These are phyloP conservation scores for Gephyroberyx darwinii DNA, from an alignment of 2,797 vertebrate species.

Conservation along the genomic window DNA sequence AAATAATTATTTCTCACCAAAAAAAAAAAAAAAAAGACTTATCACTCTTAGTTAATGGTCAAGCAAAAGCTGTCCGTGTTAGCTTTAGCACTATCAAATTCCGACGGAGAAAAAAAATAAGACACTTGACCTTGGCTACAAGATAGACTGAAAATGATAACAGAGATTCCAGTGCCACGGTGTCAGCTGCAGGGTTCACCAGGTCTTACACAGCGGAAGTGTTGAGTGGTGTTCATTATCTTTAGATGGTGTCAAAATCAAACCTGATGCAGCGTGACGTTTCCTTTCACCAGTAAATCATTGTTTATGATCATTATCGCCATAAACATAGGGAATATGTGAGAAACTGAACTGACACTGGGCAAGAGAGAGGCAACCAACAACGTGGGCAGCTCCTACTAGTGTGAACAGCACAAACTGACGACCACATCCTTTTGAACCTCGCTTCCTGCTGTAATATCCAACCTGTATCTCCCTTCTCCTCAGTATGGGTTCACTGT, in stretches of 20 bases:
- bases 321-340: background rate
- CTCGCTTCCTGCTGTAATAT: background rate
- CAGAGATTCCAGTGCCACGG: background rate
- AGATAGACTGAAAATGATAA: conserved; percentile 33
- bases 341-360: background rate
- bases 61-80: background rate
- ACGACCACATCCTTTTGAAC: too few relatives aligned
- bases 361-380: too few relatives aligned
- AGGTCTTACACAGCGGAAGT: too few relatives aligned
- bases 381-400: too few relatives aligned
- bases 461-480: conserved; percentile 16
- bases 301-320: background rate
- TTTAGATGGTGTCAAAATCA: too few relatives aligned
- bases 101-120: conserved; percentile 1
- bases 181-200: background rate
- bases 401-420: too few relatives aligned
- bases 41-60: background rate
- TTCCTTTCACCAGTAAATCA: too few relatives aligned
- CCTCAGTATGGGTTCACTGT: too few relatives aligned
- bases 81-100: conserved; percentile 9
- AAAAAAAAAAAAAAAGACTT: too few relatives aligned
- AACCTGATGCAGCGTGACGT: too few relatives aligned
- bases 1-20: too few relatives aligned
- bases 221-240: too few relatives aligned
- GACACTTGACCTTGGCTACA: conserved; percentile 28